Evolutionary conservation across 2,888 invertebrate species (phyloP).

Genomic region (Amorpha juglandis): DNA sequence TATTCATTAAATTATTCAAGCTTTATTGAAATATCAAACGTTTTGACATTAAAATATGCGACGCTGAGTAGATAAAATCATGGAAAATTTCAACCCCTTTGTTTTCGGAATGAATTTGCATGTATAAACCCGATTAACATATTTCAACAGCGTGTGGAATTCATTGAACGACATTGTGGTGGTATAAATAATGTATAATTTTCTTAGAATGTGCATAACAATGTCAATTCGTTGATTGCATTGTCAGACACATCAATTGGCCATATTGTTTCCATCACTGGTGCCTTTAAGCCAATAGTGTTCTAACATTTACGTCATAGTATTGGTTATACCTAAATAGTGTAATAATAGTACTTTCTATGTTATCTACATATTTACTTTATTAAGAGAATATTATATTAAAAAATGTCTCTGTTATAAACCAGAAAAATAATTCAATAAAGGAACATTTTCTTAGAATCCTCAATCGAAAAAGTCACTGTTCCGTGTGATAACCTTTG

Average conservation of each 20-base stretch:
- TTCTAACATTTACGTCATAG: too few relatives aligned
- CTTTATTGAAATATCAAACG: slow-evolving; percentile 15
- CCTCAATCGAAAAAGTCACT: slow-evolving; percentile 10
- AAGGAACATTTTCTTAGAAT: not conserved
- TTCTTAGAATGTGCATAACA: slow-evolving; percentile 7
- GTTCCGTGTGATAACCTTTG: slow-evolving; percentile 18
- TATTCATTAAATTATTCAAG: slow-evolving; percentile 1
- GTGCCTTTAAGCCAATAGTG: too few relatives aligned
- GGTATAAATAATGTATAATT: slow-evolving; percentile 14
- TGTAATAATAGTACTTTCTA: too few relatives aligned
- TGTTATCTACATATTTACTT: too few relatives aligned
- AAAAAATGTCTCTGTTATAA: too few relatives aligned
- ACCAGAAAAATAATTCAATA: slow-evolving; percentile 1
- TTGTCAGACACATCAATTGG: not conserved
- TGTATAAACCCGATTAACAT: slow-evolving; percentile 46
- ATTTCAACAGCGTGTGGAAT: slow-evolving; percentile 36
- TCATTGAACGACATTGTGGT: slow-evolving; percentile 11
- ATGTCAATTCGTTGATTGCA: not conserved
- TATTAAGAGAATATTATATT: too few relatives aligned
- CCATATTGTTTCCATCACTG: too few relatives aligned
- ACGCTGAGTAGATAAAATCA: slow-evolving; percentile 23
- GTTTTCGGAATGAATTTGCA: slow-evolving; percentile 46
- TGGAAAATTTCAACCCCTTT: slow-evolving; percentile 31
- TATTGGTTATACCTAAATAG: too few relatives aligned
- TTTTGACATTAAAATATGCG: not conserved